Percentiles rank a stretch among this genome's conserved stretches.
phyloP scores from a whole-genome alignment of 2,888 invertebrate genomes.

The Nemotelus pantherinus region DNA sequence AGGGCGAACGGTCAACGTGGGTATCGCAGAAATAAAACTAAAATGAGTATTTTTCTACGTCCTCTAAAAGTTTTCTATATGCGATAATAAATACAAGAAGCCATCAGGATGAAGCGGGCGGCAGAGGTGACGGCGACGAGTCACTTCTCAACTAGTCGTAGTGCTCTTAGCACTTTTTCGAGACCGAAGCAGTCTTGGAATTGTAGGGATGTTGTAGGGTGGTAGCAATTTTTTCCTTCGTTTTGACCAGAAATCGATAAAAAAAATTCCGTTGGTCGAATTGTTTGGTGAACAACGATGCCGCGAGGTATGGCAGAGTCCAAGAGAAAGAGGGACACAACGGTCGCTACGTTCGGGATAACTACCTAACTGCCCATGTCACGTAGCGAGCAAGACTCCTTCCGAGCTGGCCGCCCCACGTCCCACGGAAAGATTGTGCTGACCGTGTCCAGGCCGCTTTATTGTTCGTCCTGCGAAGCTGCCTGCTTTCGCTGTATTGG shows the following conservation, averaged over 20 bases:
- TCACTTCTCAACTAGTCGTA: background rate
- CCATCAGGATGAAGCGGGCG: conserved; percentile 13
- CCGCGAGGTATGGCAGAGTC: conserved; percentile 22
- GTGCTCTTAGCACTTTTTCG: conserved; percentile 17
- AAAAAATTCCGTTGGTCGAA: conserved; percentile 42
- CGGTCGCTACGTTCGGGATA: conserved; percentile 38
- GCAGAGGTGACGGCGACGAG: conserved; percentile 5
- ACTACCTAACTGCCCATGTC: conserved; percentile 39
- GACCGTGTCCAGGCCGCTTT: conserved; percentile 22
- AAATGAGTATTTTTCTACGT: conserved; percentile 39
- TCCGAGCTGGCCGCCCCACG: background rate
- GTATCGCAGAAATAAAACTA: conserved; percentile 9
- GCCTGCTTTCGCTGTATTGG: conserved; percentile 31
- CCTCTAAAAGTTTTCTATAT: conserved; percentile 42
- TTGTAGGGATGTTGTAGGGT: background rate
- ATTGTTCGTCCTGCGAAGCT: conserved; percentile 28
- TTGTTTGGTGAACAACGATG: conserved; percentile 42
- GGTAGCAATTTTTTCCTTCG: conserved; percentile 36
- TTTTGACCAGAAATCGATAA: conserved; percentile 48
- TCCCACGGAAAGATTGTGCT: conserved; percentile 24
- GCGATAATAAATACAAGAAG: conserved; percentile 42
- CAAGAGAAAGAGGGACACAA: conserved; percentile 20
- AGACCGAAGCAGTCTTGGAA: background rate
- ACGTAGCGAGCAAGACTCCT: conserved; percentile 40
- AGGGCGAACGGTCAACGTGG: conserved; percentile 25